Conservation (phyloP, 2,888 invertebrate genomes). For the Caenorhabditis virilis region DNA sequence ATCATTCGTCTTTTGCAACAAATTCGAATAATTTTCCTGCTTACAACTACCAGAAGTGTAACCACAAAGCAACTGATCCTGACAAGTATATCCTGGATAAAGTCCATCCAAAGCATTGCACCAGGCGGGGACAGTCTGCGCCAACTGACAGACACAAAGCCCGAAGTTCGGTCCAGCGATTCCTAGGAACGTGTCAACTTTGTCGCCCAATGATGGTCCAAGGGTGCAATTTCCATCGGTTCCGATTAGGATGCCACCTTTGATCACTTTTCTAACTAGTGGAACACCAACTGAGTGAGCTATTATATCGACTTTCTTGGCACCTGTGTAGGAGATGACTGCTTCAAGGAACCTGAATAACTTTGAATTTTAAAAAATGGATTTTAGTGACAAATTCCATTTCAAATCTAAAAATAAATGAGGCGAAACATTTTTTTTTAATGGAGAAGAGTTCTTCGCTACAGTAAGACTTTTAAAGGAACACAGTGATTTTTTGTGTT, state of each 20-base stretch:
- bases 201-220: constrained; percentile 59
- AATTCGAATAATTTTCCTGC: constrained; percentile 65
- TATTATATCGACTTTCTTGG: constrained; percentile 65
- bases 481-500: too few relatives aligned
- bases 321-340: constrained; percentile 63
- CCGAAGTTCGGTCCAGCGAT: constrained; percentile 67
- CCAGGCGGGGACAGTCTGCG: constrained; percentile 67
- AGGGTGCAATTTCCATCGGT: constrained; percentile 67
- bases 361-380: too few relatives aligned
- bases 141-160: constrained; percentile 66
- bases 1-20: constrained; percentile 65
- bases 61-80: constrained; percentile 64
- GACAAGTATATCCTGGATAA: constrained; percentile 62
- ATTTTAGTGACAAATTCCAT: too few relatives aligned
- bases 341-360: constrained; percentile 64
- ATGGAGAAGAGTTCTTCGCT: too few relatives aligned
- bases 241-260: constrained; percentile 64
- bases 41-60: constrained; percentile 65
- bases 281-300: constrained; percentile 66
- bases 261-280: constrained; percentile 60
- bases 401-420: too few relatives aligned
- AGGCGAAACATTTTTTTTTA: too few relatives aligned
- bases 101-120: constrained; percentile 67
- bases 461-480: too few relatives aligned
- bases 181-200: constrained; percentile 66